A percentile compares a stretch with the other conserved stretches of the same genome.
These are phyloP conservation scores for Drosophila ercepeae DNA, from an alignment of 1,140 invertebrate species.

Conservation along the genomic window DNA sequence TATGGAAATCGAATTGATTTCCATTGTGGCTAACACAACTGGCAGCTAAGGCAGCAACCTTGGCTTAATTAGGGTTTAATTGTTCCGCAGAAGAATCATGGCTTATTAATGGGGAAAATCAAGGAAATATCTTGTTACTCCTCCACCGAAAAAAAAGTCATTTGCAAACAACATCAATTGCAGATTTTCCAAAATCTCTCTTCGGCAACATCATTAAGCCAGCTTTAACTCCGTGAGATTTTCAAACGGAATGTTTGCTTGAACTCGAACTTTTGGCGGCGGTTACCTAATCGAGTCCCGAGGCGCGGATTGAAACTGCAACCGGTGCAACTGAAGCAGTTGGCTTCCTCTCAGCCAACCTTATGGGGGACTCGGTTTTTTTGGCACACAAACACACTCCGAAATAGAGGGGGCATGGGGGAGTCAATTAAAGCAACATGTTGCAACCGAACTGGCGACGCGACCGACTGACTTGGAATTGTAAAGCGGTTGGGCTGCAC, in stretches of 20 bases:
- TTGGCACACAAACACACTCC: conserved; percentile 74
- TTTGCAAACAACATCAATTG: conserved; percentile 31
- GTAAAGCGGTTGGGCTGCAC: conserved; percentile 20
- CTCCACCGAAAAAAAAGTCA: conserved; percentile 6
- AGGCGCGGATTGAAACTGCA: conserved; percentile 45
- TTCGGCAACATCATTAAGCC: conserved; percentile 37
- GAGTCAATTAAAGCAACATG: conserved; percentile 75
- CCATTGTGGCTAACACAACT: conserved; percentile 37
- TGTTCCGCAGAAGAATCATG: conserved; percentile 16
- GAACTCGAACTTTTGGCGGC: conserved; percentile 76
- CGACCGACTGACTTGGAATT: conserved; percentile 76
- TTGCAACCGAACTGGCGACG: conserved; percentile 55
- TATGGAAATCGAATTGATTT: conserved; percentile 53
- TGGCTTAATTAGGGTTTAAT: conserved; percentile 50
- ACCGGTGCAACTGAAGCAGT: conserved; percentile 35
- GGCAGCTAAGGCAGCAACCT: conserved; percentile 28
- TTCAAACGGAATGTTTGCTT: conserved; percentile 60
- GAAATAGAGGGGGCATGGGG: conserved; percentile 5
- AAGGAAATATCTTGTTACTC: conserved; percentile 14
- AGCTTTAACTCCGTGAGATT: conserved; percentile 29
- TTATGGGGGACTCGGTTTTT: conserved; percentile 35
- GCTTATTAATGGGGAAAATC: conserved; percentile 9
- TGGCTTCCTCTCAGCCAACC: conserved; percentile 67
- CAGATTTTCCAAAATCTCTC: conserved; percentile 35
- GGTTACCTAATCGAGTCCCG: conserved; percentile 65